Evolutionary conservation across 2,888 invertebrate genomes (phyloP).

Genomic region (Dascillus cervinus): DNA sequence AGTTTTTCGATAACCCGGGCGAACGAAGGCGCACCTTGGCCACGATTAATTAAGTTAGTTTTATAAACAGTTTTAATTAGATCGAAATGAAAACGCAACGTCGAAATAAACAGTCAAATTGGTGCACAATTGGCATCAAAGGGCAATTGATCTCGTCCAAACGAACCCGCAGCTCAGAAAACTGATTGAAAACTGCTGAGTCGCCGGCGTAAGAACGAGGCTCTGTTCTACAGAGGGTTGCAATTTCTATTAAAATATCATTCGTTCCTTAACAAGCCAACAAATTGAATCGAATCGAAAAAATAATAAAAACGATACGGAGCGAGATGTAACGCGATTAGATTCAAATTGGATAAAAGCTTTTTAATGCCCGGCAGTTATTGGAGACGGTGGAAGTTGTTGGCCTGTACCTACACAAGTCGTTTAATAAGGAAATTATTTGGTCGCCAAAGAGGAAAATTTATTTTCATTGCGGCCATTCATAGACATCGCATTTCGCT

Average conservation of each 20-base stretch:
- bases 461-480: slow-evolving; percentile 23
- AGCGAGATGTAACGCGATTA: too few species aligned
- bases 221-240: neutral
- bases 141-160: slow-evolving; percentile 15
- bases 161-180: slow-evolving; percentile 15
- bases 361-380: neutral
- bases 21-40: too few species aligned
- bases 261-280: neutral
- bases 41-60: too few species aligned
- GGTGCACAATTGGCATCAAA: slow-evolving; percentile 16
- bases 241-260: neutral
- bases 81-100: too few species aligned
- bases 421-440: slow-evolving; percentile 8
- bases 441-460: slow-evolving; percentile 20
- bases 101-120: too few species aligned
- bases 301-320: too few species aligned
- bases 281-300: too few species aligned
- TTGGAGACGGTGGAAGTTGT: neutral
- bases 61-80: too few species aligned
- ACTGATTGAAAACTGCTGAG: slow-evolving; percentile 16
- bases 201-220: slow-evolving; percentile 5
- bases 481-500: slow-evolving; percentile 26
- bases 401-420: neutral
- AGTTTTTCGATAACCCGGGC: too few species aligned
- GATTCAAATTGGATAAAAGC: too few species aligned